Percentiles rank a stretch among this genome's conserved stretches.
These are phyloP conservation scores for Rhizomys pruinosus DNA, from an alignment of 2,113 vertebrate species.

Conservation along the genomic window DNA sequence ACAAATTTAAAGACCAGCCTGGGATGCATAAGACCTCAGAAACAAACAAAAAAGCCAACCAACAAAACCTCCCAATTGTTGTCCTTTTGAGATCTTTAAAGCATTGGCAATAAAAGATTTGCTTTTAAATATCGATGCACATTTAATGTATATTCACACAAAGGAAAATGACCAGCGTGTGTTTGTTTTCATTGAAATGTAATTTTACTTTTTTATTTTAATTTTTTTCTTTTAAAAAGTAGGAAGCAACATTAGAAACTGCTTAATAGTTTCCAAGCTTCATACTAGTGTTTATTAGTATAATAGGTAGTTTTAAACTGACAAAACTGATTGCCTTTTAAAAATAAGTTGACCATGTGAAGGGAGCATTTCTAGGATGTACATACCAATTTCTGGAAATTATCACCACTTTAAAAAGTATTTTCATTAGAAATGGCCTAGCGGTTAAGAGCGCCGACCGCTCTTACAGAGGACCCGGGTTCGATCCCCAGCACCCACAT, in stretches of 20 bases:
- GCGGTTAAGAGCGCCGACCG: too few relatives aligned
- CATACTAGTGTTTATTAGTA: constrained; percentile 22
- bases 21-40: background rate
- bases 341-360: constrained; percentile 36
- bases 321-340: constrained; percentile 20
- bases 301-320: constrained; percentile 19
- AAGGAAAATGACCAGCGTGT: constrained; percentile 8
- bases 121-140: constrained; percentile 30
- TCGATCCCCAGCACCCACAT: too few relatives aligned
- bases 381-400: constrained; percentile 16
- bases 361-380: constrained; percentile 32
- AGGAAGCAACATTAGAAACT: constrained; percentile 40
- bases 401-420: background rate
- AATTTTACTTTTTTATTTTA: too few relatives aligned
- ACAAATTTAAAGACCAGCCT: background rate
- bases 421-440: too few relatives aligned
- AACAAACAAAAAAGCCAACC: background rate
- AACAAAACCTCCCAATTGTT: background rate
- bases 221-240: constrained; percentile 23
- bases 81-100: constrained; percentile 29
- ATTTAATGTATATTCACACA: constrained; percentile 54
- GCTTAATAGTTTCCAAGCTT: constrained; percentile 57
- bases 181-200: constrained; percentile 52
- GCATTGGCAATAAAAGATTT: background rate
- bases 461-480: too few relatives aligned